phyloP scores from a whole-genome alignment of 2,797 vertebrate genomes.

The Ptychadena robeensis region DNA sequence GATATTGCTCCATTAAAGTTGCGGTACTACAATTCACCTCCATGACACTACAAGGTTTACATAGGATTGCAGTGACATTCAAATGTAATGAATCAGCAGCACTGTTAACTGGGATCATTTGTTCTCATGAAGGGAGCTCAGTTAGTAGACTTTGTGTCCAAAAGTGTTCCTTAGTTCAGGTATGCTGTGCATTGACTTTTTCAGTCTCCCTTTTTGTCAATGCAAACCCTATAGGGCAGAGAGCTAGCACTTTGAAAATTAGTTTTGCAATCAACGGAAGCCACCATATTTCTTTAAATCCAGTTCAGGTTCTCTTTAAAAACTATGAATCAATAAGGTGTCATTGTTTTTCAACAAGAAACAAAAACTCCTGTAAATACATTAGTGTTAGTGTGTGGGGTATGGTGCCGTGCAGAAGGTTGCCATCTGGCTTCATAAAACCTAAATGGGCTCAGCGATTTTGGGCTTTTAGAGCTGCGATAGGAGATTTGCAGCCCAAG shows the following conservation, averaged over 20 bases:
- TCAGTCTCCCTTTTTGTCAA: not conserved
- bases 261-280: not conserved
- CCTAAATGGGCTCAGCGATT: slow-evolving; percentile 49
- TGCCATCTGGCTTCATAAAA: slow-evolving; percentile 61
- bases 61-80: no score
- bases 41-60: no score
- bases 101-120: no score
- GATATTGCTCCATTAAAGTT: no score
- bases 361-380: slow-evolving; percentile 5
- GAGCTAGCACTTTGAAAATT: not conserved
- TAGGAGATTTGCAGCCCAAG: slow-evolving; percentile 50
- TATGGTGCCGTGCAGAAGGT: slow-evolving; percentile 44
- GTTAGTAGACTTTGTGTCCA: no score
- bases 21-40: no score
- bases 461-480: slow-evolving; percentile 35
- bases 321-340: not conserved
- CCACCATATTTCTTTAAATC: not conserved
- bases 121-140: no score
- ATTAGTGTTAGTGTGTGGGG: slow-evolving; percentile 13
- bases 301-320: not conserved
- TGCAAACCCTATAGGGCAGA: not conserved
- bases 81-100: no score
- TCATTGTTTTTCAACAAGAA: not conserved
- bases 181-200: no score
- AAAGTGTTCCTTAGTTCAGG: no score